Conservation (phyloP, 2,113 vertebrate genomes). For the Cyanoramphus novaezelandiae region DNA sequence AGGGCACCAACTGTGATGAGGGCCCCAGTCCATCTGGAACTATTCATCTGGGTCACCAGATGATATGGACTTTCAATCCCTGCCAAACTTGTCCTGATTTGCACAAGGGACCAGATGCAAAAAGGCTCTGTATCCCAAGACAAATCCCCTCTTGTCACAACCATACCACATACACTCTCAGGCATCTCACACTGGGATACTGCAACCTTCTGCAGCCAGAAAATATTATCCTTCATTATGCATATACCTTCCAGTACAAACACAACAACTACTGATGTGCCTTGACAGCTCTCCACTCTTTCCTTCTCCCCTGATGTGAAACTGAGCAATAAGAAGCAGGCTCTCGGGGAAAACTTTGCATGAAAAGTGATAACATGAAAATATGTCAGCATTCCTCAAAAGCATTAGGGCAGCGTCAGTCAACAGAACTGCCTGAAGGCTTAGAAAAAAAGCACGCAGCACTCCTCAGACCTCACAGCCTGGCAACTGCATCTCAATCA, state of each 20-base stretch:
- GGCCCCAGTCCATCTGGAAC: conserved; percentile 58
- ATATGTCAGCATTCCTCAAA: conserved; percentile 59
- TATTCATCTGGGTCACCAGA: conserved; percentile 56
- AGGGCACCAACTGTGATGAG: conserved; percentile 52
- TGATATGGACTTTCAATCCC: conserved; percentile 56
- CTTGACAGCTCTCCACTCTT: conserved; percentile 52
- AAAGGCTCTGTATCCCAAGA: conserved; percentile 42
- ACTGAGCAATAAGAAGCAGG: conserved; percentile 9
- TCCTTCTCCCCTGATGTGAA: not conserved
- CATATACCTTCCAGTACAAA: conserved; percentile 38
- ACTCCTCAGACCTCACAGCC: not conserved
- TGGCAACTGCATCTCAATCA: not conserved
- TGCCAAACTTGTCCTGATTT: conserved; percentile 55
- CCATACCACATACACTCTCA: not conserved
- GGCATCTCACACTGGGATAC: not conserved
- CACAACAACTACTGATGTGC: conserved; percentile 29
- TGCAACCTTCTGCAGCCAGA: conserved; percentile 34
- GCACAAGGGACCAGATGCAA: conserved; percentile 22
- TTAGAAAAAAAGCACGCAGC: not conserved
- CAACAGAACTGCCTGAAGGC: conserved; percentile 49
- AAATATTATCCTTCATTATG: conserved; percentile 55
- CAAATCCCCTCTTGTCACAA: conserved; percentile 44
- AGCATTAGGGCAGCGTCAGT: not conserved
- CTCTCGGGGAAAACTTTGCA: not conserved
- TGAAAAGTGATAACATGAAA: conserved; percentile 56